phyloP scores from a whole-genome alignment of 2,797 vertebrate species.

The Xiphorhynchus erythropygius region DNA sequence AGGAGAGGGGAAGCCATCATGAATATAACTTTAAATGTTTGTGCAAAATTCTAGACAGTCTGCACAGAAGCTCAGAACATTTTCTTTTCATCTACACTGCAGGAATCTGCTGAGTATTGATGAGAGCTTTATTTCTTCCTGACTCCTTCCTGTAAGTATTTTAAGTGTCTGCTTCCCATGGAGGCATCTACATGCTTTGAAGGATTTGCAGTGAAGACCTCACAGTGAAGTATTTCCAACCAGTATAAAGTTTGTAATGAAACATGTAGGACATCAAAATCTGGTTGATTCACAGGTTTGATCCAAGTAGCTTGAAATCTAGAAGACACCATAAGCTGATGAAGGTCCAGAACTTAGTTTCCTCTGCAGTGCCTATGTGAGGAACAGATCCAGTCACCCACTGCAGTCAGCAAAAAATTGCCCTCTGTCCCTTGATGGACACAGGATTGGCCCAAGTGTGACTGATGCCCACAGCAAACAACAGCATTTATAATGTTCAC shows the following conservation, averaged over 20 bases:
- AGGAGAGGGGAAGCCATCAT: neutral
- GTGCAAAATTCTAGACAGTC: neutral
- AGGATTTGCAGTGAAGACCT: neutral
- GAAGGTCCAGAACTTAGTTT: neutral
- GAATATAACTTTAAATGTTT: neutral
- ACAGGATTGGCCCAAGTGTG: neutral
- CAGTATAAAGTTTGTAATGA: neutral
- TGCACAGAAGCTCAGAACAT: neutral
- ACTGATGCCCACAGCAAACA: neutral
- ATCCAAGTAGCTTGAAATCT: neutral
- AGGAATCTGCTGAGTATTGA: neutral
- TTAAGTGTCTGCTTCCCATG: neutral
- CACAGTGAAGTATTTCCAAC: neutral
- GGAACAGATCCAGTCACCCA: neutral
- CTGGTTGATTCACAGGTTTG: neutral
- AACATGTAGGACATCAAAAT: neutral
- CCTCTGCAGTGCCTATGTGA: fast-evolving
- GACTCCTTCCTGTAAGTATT: neutral
- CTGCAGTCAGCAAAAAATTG: neutral
- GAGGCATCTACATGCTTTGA: neutral
- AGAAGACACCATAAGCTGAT: neutral
- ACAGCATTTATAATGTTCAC: neutral
- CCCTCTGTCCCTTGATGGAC: neutral
- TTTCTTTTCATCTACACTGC: neutral
- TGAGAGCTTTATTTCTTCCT: neutral